A percentile compares a stretch with the other conserved stretches of the same genome.
phyloP scores from a whole-genome alignment of 2,888 invertebrate species.

The Pseudococcus jackbeardsleyi region DNA sequence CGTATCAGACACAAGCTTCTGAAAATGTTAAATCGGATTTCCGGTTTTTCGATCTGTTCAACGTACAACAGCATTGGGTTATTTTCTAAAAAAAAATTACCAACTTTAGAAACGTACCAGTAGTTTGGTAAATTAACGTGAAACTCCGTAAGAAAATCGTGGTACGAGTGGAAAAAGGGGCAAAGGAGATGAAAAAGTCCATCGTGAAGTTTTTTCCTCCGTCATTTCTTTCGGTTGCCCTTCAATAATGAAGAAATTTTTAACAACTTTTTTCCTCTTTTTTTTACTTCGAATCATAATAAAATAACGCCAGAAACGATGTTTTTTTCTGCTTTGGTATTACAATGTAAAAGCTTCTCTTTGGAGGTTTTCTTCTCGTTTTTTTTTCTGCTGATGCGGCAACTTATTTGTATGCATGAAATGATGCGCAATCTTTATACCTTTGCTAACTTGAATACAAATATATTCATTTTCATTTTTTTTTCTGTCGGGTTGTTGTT shows the following conservation, averaged over 20 bases:
- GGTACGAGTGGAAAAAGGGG: background rate
- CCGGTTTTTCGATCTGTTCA: background rate
- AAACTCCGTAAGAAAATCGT: background rate
- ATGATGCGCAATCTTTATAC: conserved; percentile 60
- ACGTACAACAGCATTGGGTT: background rate
- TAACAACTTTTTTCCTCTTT: conserved; percentile 12
- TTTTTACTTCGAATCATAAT: conserved; percentile 42
- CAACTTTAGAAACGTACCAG: background rate
- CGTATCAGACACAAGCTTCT: background rate
- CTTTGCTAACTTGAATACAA: conserved; percentile 63
- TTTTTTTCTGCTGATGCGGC: conserved; percentile 1
- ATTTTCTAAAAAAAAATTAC: background rate
- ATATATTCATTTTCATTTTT: conserved; percentile 58
- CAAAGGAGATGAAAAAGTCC: background rate
- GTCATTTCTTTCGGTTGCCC: background rate
- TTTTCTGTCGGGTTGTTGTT: conserved; percentile 16
- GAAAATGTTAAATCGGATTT: background rate
- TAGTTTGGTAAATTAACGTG: conserved; percentile 6
- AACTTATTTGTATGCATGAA: conserved; percentile 63
- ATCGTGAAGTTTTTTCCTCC: conserved; percentile 1
- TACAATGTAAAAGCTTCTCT: conserved; percentile 58
- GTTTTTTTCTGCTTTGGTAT: conserved; percentile 22
- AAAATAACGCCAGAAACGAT: conserved; percentile 47
- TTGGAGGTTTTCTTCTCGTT: background rate
- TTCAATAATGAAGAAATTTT: conserved; percentile 48